phyloP scores from a whole-genome alignment of 2,797 vertebrate species.

The Sebastes iracundus region DNA sequence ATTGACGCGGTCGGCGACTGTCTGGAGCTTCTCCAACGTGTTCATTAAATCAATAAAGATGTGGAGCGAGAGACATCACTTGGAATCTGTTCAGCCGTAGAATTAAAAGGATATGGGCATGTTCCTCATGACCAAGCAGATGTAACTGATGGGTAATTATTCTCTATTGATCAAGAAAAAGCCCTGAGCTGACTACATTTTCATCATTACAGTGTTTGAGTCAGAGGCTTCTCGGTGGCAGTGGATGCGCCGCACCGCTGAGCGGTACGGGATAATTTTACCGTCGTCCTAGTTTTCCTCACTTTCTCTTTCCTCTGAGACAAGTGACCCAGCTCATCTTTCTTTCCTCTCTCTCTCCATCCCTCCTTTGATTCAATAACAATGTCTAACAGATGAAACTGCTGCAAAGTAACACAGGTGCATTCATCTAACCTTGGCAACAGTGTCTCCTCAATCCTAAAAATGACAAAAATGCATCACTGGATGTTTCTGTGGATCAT shows the following conservation, averaged over 20 bases:
- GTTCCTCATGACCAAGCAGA: slow-evolving; percentile 46
- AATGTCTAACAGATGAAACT: slow-evolving; percentile 15
- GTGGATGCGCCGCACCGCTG: slow-evolving; percentile 35
- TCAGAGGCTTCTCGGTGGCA: slow-evolving; percentile 10
- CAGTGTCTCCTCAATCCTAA: not conserved
- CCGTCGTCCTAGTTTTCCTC: slow-evolving; percentile 80
- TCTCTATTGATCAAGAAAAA: slow-evolving; percentile 60
- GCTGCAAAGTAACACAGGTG: slow-evolving; percentile 17
- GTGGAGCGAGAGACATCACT: slow-evolving; percentile 15
- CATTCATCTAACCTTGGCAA: slow-evolving; percentile 27
- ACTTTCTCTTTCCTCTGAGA: slow-evolving; percentile 75
- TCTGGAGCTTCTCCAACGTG: slow-evolving; percentile 23
- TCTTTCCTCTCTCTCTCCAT: slow-evolving; percentile 29
- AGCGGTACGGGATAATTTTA: slow-evolving; percentile 76
- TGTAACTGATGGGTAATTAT: slow-evolving; percentile 51
- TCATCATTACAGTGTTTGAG: slow-evolving; percentile 22
- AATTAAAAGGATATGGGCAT: slow-evolving; percentile 46
- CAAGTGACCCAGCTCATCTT: slow-evolving; percentile 79
- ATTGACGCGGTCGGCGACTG: slow-evolving; percentile 15
- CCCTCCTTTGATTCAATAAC: slow-evolving; percentile 31
- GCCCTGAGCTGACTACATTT: slow-evolving; percentile 25
- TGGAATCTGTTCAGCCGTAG: slow-evolving; percentile 42
- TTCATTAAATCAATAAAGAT: slow-evolving; percentile 39
- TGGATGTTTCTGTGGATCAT: not conserved
- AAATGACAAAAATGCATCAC: not conserved